A percentile compares a stretch with the other conserved stretches of the same genome.
Conservation (phyloP, 2,888 invertebrate genomes). For the Drosophila prolongata region DNA sequence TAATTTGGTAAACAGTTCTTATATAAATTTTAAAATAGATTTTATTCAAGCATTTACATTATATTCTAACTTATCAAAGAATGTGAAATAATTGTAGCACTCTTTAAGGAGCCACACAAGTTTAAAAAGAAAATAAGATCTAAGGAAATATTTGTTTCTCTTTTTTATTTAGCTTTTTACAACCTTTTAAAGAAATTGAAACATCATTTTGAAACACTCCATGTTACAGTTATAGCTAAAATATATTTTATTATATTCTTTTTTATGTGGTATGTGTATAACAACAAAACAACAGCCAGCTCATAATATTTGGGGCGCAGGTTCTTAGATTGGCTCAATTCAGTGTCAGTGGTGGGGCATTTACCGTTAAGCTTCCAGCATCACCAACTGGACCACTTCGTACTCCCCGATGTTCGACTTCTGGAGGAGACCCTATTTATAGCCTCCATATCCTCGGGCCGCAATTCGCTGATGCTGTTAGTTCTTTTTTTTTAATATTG, state of each 20-base stretch:
- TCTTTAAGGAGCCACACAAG: not conserved
- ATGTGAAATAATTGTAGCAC: not conserved
- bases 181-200: not conserved
- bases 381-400: constrained; percentile 41
- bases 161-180: not conserved
- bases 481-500: not conserved
- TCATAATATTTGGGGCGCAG: constrained; percentile 56
- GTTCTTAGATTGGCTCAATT: constrained; percentile 49
- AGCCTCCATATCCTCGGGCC: constrained; percentile 28
- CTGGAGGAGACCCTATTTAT: constrained; percentile 2
- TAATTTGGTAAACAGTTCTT: too few relatives aligned
- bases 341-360: constrained; percentile 52
- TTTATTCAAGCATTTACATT: not conserved
- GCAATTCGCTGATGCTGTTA: constrained; percentile 29
- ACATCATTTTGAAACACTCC: constrained; percentile 58
- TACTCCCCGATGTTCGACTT: constrained; percentile 23
- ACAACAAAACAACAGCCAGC: constrained; percentile 62
- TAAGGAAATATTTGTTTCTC: not conserved
- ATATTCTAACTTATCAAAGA: not conserved
- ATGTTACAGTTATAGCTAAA: constrained; percentile 26
- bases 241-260: constrained; percentile 39
- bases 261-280: constrained; percentile 35
- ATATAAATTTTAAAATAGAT: not conserved
- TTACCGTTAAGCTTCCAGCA: constrained; percentile 64
- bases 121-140: not conserved